Base-by-base conservation (phyloP, 2,113 vertebrate species). In the Microcebus tavaratra region DNA sequence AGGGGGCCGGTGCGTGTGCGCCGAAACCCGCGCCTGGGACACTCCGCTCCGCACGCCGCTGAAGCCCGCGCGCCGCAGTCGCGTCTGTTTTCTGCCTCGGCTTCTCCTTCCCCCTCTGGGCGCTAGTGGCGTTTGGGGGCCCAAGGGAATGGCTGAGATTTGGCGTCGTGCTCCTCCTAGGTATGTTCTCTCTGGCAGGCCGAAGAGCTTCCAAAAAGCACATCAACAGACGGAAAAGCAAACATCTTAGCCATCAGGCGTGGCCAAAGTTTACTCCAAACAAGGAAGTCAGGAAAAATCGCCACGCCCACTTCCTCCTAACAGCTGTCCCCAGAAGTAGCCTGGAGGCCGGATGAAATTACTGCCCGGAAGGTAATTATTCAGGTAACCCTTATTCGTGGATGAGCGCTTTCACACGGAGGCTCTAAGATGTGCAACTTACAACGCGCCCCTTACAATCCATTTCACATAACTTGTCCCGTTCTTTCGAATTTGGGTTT, bases 251-350 rank as follows among this genome's bases (percentile, higher is more conserved):
- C 94, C 10, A 11, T 83, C 63, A 79, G 72, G 84, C 10, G 88
- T 86, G 25, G 50, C 88, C 82, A 31, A 97, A 98, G 97, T 98
- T 98, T 94, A 95, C 96, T 96, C 94, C 97, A 95, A 97, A 97
- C 94, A 97, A 97, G 96, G 97, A 98, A 97, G 94, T 90, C 83
- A 0, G 81, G 81, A 5, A 48, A 42, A 23, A 23, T 67, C 65
- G 65, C 91, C 95, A 93, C 95, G 92, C 96, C 97, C 81, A 88
- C 92, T 97, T 95, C 85, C 97, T 96, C 91, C 95, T 76, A 8
- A 73, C 85, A 10, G 81, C 85, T 67, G 61, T 57, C 81, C 93
- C 83, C 95, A 36, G 34, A 27, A 10, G 45, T 6, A 14, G 39
- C 79, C 81, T 0, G 21, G 50, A 73, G 85, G 85, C 80, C 61